Base-by-base conservation (phyloP, 2,113 vertebrate species). In the Triplophysa rosa region DNA sequence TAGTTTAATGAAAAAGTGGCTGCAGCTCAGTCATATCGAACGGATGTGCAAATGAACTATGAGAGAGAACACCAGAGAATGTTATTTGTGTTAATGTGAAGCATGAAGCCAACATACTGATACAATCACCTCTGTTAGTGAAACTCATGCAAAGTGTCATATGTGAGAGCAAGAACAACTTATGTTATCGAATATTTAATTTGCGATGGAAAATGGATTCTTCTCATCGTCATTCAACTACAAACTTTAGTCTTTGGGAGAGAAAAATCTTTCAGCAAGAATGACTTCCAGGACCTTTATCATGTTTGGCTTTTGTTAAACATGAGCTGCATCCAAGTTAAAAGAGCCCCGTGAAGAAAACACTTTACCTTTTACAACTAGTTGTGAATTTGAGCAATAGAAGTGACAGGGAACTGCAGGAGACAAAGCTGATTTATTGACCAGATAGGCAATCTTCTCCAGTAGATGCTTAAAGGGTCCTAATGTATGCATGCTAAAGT, bases 1-100 rank as follows among this genome's bases (percentile, higher is more conserved):
- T 77, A 78, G 88, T 86, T 77, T 12, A 33, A 26, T 12, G 14
- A 37, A n/a, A 24, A 74, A 74, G 3, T 9, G 56, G 54, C 23
- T 45, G 45, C 56, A 65, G 13, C 19, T 33, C 16, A 52, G n/a
- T 40, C 47, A 42, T 54, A 65, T 64, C 17, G 14, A 72, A 72
- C 14, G 56, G 29, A 65, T n/a, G 61, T 52, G 23, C 16, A 58
- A n/a, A 10, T 58, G 7, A 19, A 37, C 71, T 24, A 45, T 37
- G 24, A 45, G 65, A 68, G 65, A 59, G 37, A 65, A 59, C 12
- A 29, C 40, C n/a, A 12, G 1, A 12, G 42, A 12, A 11, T 45
- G 42, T 45, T 45, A 45, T 45, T 45, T 11, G 42, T 45, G 10
- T 9, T 12, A 45, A 11, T 8, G 8, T 45, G 10, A 11, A 12